These are phyloP conservation scores for Metridium senile DNA, from an alignment of 92 coral and sea anemone genomes.

Conservation along the genomic window DNA sequence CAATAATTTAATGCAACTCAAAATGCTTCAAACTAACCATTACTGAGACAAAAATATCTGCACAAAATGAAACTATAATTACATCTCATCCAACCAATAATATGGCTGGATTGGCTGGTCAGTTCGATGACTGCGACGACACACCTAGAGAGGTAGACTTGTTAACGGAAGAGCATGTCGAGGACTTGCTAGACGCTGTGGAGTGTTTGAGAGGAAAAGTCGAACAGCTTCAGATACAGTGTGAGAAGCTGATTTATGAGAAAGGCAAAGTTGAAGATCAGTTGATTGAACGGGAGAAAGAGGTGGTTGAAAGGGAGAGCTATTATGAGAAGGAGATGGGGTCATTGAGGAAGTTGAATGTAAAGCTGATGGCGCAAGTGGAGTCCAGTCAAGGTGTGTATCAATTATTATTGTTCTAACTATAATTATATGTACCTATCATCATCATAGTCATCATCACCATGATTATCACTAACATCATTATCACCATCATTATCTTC, in stretches of 20 bases:
- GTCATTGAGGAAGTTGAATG: conserved; percentile 70
- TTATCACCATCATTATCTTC: too few relatives aligned
- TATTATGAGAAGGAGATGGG: conserved; percentile 70
- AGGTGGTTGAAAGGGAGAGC: conserved; percentile 47
- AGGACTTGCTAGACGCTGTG: conserved; percentile 86
- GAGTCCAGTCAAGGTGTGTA: conserved; percentile 40
- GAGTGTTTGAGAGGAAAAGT: conserved; percentile 78
- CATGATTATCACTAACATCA: too few relatives aligned
- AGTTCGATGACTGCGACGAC: conserved; percentile 54
- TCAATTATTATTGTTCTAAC: not conserved
- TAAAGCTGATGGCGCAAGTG: conserved; percentile 60
- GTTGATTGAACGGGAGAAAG: conserved; percentile 77
- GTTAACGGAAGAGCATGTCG: conserved; percentile 90
- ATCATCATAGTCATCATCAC: too few relatives aligned
- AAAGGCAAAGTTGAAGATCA: conserved; percentile 72
- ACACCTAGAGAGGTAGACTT: conserved; percentile 91
- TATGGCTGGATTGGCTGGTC: too few relatives aligned
- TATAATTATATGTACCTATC: too few relatives aligned
- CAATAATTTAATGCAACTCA: too few relatives aligned
- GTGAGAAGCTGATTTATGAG: conserved; percentile 80
- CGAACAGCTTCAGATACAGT: conserved; percentile 89
- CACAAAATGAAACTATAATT: too few relatives aligned
- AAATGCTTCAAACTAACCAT: too few relatives aligned
- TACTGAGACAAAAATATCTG: too few relatives aligned
- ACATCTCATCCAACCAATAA: too few relatives aligned